A percentile compares a stretch with the other conserved stretches of the same genome.
Conservation (phyloP, 2,797 vertebrate species). For the Ataeniobius toweri region DNA sequence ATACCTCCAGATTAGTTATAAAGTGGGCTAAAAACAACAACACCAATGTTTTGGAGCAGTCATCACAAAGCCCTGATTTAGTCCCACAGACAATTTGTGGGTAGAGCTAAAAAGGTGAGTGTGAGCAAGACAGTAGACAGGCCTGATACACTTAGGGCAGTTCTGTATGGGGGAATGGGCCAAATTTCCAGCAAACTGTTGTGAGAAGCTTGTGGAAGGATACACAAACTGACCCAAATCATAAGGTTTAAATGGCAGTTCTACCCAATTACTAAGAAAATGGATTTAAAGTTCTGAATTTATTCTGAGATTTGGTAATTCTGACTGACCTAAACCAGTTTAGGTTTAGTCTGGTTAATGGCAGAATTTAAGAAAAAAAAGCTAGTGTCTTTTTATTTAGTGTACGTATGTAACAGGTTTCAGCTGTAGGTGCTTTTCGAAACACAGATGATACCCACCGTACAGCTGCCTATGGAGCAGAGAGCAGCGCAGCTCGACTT, state of each 20-base stretch:
- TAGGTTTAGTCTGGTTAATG: not conserved
- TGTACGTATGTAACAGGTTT: not conserved
- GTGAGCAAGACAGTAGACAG: too few species aligned
- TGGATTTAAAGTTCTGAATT: not conserved
- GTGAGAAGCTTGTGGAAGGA: too few species aligned
- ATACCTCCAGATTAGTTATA: too few species aligned
- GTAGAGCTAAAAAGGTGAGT: too few species aligned
- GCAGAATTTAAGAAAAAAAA: not conserved
- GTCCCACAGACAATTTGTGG: too few species aligned
- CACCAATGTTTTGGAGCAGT: too few species aligned
- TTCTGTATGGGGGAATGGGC: too few species aligned
- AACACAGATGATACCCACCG: constrained; percentile 27
- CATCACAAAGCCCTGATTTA: too few species aligned
- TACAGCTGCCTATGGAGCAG: constrained; percentile 46
- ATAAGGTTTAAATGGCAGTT: not conserved
- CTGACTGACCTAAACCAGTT: not conserved
- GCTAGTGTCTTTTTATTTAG: not conserved
- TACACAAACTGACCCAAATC: too few species aligned
- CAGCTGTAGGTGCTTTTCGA: constrained; percentile 17
- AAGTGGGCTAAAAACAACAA: too few species aligned
- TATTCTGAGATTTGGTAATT: not conserved
- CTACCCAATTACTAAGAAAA: not conserved
- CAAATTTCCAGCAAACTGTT: too few species aligned
- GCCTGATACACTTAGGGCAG: too few species aligned
- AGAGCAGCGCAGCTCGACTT: constrained; percentile 53